Percentiles rank a stretch among this genome's conserved stretches.
phyloP scores from a whole-genome alignment of 2,797 vertebrate genomes.

The Ptychobarbus kaznakovi region DNA sequence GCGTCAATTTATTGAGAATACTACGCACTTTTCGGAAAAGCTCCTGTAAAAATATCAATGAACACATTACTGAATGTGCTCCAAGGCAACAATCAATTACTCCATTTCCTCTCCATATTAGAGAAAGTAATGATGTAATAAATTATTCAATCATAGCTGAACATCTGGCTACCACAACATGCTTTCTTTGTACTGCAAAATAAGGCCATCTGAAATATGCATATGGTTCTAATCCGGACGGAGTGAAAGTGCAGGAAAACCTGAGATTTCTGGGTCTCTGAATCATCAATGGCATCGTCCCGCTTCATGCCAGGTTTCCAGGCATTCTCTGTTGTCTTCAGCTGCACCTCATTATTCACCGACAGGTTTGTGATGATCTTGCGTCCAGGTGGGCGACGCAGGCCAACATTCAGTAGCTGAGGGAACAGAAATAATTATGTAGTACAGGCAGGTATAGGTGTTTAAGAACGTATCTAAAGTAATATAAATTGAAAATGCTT shows the following conservation, averaged over 20 bases:
- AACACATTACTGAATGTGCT: background rate
- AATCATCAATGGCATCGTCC: constrained; percentile 77
- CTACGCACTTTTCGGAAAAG: constrained; percentile 89
- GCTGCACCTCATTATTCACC: constrained; percentile 84
- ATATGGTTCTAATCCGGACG: background rate
- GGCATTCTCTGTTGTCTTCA: constrained; percentile 86
- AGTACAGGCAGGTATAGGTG: background rate
- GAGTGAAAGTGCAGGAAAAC: constrained; percentile 62
- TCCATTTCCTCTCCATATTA: background rate
- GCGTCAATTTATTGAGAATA: constrained; percentile 89
- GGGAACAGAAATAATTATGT: constrained; percentile 7
- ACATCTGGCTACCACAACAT: background rate
- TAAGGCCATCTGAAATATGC: background rate
- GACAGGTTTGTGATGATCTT: constrained; percentile 88
- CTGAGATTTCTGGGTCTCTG: constrained; percentile 77
- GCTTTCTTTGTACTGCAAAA: background rate
- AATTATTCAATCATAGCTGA: background rate
- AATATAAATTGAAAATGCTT: background rate
- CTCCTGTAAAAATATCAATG: constrained; percentile 71
- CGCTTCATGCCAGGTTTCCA: constrained; percentile 87
- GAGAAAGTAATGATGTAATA: background rate
- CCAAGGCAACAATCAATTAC: background rate
- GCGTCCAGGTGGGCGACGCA: constrained; percentile 73
- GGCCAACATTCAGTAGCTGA: constrained; percentile 65
- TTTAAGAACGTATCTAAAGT: background rate